These are phyloP conservation scores for Hydroisotoma schaefferi DNA, from an alignment of 2,888 invertebrate species.

Conservation along the genomic window DNA sequence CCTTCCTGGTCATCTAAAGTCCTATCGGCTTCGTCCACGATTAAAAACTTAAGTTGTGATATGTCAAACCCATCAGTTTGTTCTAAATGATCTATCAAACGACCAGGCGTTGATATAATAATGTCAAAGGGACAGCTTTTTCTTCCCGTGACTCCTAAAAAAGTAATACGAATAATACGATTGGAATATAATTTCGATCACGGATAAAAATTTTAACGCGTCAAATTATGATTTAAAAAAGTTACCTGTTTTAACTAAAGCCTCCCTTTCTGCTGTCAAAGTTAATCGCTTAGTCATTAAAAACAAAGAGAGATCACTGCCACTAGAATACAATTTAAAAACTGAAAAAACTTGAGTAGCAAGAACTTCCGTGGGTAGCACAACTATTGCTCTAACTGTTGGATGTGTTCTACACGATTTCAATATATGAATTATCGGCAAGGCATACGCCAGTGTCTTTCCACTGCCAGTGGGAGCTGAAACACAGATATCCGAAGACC, in stretches of 20 bases:
- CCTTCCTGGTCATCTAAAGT: conserved; percentile 87
- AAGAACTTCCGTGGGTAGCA: conserved; percentile 46
- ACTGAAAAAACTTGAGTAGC: conserved; percentile 44
- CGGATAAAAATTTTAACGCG: no score
- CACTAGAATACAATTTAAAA: conserved; percentile 61
- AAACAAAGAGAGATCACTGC: conserved; percentile 67
- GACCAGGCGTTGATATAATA: conserved; percentile 87
- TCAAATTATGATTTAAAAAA: no score
- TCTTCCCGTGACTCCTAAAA: conserved; percentile 32
- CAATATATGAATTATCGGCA: conserved; percentile 55
- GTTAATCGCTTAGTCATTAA: conserved; percentile 51
- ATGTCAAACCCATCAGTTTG: conserved; percentile 74
- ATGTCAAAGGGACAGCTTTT: conserved; percentile 61
- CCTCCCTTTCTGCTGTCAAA: conserved; percentile 38
- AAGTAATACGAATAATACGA: not conserved
- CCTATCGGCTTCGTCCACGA: conserved; percentile 97
- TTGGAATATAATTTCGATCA: no score
- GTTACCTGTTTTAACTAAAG: conserved; percentile 34
- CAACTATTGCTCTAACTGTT: conserved; percentile 41
- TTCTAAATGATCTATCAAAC: conserved; percentile 86
- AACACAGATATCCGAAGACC: conserved; percentile 88
- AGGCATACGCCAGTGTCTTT: conserved; percentile 59
- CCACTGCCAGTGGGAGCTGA: conserved; percentile 55
- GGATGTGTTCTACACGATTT: conserved; percentile 32
- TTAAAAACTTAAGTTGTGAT: conserved; percentile 68